A percentile compares a stretch with the other conserved stretches of the same genome.
These are phyloP conservation scores for Schizopygopsis pylzovi DNA, from an alignment of 2,797 vertebrate species.

Conservation along the genomic window DNA sequence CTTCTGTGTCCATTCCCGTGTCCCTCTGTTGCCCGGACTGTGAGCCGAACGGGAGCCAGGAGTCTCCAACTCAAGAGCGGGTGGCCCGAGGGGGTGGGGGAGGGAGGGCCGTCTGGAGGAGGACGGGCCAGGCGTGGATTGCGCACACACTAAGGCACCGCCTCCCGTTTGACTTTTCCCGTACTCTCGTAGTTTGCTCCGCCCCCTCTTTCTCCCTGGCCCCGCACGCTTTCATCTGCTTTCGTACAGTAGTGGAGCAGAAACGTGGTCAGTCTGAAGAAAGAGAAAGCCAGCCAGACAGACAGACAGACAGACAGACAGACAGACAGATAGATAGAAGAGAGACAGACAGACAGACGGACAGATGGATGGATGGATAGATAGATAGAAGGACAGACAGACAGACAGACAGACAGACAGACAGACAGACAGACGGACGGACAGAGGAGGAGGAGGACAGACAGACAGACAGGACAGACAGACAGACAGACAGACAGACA, in stretches of 20 bases:
- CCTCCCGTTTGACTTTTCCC: slow-evolving; percentile 74
- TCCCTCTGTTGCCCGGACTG: slow-evolving; percentile 75
- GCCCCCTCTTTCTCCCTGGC: slow-evolving; percentile 54
- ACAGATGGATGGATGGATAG: background rate
- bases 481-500: too few species aligned
- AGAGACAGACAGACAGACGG: background rate
- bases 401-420: too few species aligned
- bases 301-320: background rate
- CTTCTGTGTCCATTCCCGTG: slow-evolving; percentile 95
- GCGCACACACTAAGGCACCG: slow-evolving; percentile 72
- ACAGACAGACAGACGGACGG: too few species aligned
- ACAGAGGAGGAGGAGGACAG: too few species aligned
- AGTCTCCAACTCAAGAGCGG: slow-evolving; percentile 83
- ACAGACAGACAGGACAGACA: too few species aligned
- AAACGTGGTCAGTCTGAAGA: slow-evolving; percentile 57
- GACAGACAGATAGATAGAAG: background rate
- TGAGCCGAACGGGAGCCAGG: slow-evolving; percentile 78
- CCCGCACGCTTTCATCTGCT: slow-evolving; percentile 62
- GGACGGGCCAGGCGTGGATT: slow-evolving; percentile 82
- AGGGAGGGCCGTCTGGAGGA: slow-evolving; percentile 68
- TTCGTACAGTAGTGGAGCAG: slow-evolving; percentile 58
- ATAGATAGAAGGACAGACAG: too few species aligned
- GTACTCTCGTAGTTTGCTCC: slow-evolving; percentile 56
- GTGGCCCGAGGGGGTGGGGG: slow-evolving; percentile 67
- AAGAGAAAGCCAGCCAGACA: background rate